Percentiles rank a stretch among this genome's conserved stretches.
Conservation (phyloP, 2,113 vertebrate species). For the Esox niger region DNA sequence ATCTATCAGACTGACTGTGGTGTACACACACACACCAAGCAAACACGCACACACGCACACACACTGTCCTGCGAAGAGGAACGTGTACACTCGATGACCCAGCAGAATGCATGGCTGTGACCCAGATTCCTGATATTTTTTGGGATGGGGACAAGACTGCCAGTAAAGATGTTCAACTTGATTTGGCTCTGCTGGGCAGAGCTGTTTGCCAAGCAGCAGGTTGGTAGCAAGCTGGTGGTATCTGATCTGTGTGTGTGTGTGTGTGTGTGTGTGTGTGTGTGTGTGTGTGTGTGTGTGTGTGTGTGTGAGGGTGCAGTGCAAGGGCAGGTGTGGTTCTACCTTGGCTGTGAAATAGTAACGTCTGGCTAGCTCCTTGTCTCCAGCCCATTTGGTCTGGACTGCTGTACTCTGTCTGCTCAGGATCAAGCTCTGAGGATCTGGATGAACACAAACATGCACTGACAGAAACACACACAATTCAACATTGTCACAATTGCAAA, state of each 20-base stretch:
- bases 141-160: constrained; percentile 34
- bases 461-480: not conserved
- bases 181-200: constrained; percentile 13
- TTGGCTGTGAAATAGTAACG: constrained; percentile 77
- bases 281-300: constrained; percentile 3
- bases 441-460: not conserved
- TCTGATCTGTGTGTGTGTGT: not conserved
- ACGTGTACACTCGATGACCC: constrained; percentile 21
- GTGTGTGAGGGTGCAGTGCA: constrained; percentile 11
- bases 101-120: constrained; percentile 34
- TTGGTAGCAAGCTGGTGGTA: constrained; percentile 5
- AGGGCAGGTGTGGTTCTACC: constrained; percentile 60
- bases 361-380: constrained; percentile 71
- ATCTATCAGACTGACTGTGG: constrained; percentile 79
- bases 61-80: constrained; percentile 5
- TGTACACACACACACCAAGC: constrained; percentile 17
- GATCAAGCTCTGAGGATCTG: constrained; percentile 66
- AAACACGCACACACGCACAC: constrained; percentile 3
- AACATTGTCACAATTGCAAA: not conserved
- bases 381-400: constrained; percentile 79
- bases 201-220: not conserved
- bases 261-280: not conserved
- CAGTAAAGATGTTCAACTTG: constrained; percentile 29
- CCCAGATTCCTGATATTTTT: constrained; percentile 28
- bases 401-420: constrained; percentile 82